Evolutionary conservation across 2,113 vertebrate species (phyloP).

Genomic region (Nibea coibor): DNA sequence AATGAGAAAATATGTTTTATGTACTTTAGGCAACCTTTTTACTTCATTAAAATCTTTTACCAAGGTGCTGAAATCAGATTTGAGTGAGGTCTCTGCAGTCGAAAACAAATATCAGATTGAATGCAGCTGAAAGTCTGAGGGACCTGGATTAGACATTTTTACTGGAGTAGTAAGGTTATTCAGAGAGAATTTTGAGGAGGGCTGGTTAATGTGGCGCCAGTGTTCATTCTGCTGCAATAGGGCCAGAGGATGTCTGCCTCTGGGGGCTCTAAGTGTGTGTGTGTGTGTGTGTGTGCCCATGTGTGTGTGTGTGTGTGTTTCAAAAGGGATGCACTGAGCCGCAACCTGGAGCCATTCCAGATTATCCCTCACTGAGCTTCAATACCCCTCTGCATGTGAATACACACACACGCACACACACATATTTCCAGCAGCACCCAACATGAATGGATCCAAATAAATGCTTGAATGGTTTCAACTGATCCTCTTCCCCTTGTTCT

Average conservation of each 20-base stretch:
- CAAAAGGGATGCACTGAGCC: constrained; percentile 52
- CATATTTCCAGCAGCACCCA: constrained; percentile 9
- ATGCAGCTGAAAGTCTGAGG: constrained; percentile 24
- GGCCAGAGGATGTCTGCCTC: constrained; percentile 52
- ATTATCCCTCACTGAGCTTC: constrained; percentile 60
- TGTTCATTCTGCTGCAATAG: constrained; percentile 58
- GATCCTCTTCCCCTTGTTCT: constrained; percentile 20
- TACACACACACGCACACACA: neutral
- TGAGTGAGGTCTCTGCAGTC: constrained; percentile 13
- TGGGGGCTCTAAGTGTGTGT: constrained; percentile 27
- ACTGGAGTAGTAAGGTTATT: constrained; percentile 57
- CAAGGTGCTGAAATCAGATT: constrained; percentile 16
- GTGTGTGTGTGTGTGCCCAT: constrained; percentile 25
- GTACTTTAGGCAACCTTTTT: neutral
- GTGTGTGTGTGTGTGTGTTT: constrained; percentile 32
- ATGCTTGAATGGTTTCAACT: constrained; percentile 40
- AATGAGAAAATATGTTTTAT: neutral
- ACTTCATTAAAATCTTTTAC: neutral
- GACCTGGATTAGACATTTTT: constrained; percentile 57
- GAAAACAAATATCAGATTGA: constrained; percentile 31
- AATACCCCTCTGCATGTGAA: constrained; percentile 35
- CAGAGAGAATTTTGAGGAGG: constrained; percentile 58
- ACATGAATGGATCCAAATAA: constrained; percentile 35
- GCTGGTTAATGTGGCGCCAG: constrained; percentile 64
- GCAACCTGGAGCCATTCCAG: constrained; percentile 58